phyloP scores from a whole-genome alignment of 2,113 vertebrate species.

The Syrmaticus mikado region DNA sequence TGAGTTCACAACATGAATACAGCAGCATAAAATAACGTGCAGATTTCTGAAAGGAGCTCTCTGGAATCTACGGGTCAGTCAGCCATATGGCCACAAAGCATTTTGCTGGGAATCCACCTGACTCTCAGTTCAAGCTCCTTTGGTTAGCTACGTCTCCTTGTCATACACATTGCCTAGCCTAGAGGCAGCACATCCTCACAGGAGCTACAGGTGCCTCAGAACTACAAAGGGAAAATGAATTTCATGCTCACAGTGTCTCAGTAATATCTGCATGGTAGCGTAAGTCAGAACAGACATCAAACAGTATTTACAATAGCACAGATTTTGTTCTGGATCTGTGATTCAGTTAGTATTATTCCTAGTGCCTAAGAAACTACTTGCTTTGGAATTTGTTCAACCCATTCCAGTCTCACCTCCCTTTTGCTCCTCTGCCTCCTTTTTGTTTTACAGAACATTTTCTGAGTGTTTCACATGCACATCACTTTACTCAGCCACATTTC shows the following conservation, averaged over 20 bases:
- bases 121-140: neutral
- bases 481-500: neutral
- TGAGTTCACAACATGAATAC: neutral
- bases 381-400: neutral
- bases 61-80: neutral
- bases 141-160: neutral
- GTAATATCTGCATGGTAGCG: neutral
- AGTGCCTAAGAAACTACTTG: neutral
- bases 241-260: neutral
- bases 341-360: neutral
- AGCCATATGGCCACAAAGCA: neutral
- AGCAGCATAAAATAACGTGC: neutral
- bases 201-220: neutral
- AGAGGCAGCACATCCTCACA: neutral
- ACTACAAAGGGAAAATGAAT: conserved; percentile 12
- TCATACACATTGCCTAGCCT: neutral
- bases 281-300: neutral
- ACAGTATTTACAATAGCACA: neutral
- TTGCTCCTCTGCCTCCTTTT: neutral
- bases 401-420: neutral
- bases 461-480: neutral
- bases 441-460: neutral
- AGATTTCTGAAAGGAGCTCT: neutral
- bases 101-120: neutral
- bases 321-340: neutral